A percentile compares a stretch with the other conserved stretches of the same genome.
These are phyloP conservation scores for Pipistrellus pygmaeus DNA, from an alignment of 2,797 vertebrate species.

Conservation along the genomic window DNA sequence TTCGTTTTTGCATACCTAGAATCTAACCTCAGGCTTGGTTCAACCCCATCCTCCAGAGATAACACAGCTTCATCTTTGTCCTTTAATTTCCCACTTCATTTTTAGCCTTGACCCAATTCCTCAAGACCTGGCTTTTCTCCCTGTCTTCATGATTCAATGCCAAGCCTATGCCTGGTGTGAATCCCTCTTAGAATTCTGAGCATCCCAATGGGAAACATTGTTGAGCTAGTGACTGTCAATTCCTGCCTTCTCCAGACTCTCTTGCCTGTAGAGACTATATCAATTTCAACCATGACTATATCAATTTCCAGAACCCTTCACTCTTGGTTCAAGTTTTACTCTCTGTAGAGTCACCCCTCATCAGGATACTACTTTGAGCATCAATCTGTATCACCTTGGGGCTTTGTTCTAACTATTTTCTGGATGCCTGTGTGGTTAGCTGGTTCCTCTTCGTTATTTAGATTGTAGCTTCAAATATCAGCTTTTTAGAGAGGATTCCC, in stretches of 20 bases:
- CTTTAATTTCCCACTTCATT: background rate
- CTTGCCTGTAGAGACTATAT: background rate
- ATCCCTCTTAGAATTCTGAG: background rate
- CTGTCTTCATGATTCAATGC: background rate
- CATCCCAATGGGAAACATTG: background rate
- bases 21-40: background rate
- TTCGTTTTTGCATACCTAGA: background rate
- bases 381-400: background rate
- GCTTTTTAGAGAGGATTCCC: background rate
- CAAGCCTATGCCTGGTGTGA: background rate
- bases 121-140: background rate
- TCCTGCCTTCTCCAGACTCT: background rate
- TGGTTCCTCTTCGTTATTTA: background rate
- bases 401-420: background rate
- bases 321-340: background rate
- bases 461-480: slow-evolving; percentile 11
- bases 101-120: background rate
- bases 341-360: background rate
- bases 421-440: background rate
- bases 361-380: background rate
- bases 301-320: background rate
- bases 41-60: background rate
- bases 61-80: background rate
- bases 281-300: background rate
- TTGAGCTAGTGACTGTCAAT: background rate